Evolutionary conservation across 1,140 invertebrate genomes (phyloP), one percentile per base, ranked within the genome.

Genomic region (Aphaenogaster rudis): DNA sequence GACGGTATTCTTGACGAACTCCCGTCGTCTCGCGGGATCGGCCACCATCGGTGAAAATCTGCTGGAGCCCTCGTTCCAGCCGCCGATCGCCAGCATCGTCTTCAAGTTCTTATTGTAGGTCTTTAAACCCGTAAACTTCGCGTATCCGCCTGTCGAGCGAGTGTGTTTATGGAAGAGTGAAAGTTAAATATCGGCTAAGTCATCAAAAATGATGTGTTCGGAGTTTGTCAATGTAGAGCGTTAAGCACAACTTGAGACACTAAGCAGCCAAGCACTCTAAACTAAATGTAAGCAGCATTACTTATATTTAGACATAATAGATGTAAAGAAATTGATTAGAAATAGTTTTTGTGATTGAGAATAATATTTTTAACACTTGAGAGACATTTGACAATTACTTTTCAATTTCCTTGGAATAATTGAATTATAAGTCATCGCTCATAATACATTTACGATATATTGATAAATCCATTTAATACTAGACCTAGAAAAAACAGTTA

Each of bases 21-120:
- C 97, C 93, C 97, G 97, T 59, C 98, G 95, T 80, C 97, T 96
- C 28, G 97, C 97, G 0, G 96, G 90, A 91, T 97, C 97, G 1
- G 97, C 98, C 0, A 99, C 98, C 96, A 99, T 96, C 11, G 98
- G 97, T 0, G 98, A 99, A 95, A 99, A 98, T 77, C 98, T 96
- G 9, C 97, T 96, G 0, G 98, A 99, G 9, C 98, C 99, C 95
- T 99, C 98, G 94, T 99, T 99, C 99, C 99, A 99, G 0, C 99
- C 99, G 13, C 99, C 99, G 86, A 99, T 98, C 5, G 99, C 98
- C 79, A 99, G 96, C 95, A 99, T 95, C 0, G 98, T 98, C 95
- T 99, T 99, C 88, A 99, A 93, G 74, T 98, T 97, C 91, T 98
- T 99, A 95, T 99, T 99, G 95, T 98, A 98, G 0, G 98, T 97